Conservation (phyloP, 37 sponge, comb jelly and placozoan species). For the Tethya wilhelma region DNA sequence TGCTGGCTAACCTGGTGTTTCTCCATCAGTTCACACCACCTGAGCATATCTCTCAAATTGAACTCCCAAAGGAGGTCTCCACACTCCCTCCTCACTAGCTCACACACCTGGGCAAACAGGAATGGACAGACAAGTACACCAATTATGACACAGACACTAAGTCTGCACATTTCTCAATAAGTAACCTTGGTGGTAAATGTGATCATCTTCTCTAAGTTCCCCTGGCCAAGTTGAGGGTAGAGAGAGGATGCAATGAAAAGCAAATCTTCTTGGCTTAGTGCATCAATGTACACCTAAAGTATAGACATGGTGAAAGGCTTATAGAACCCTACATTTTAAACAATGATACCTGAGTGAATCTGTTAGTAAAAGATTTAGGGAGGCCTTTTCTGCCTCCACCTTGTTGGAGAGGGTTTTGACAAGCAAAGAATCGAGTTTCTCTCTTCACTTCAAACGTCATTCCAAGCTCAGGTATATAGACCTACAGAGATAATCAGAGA, state of each 20-base stretch:
- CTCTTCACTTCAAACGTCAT: conserved; percentile 74
- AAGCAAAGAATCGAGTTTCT: conserved; percentile 91
- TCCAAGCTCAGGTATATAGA: conserved; percentile 91
- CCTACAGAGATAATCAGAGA: conserved; percentile 22
- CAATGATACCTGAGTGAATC: conserved; percentile 84
- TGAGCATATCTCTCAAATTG: conserved; percentile 90
- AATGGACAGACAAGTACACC: too few relatives aligned
- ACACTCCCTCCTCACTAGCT: too few relatives aligned
- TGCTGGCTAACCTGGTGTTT: conserved; percentile 43
- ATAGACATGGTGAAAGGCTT: background rate
- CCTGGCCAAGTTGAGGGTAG: conserved; percentile 50
- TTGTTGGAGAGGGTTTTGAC: conserved; percentile 94
- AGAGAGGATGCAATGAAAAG: conserved; percentile 64
- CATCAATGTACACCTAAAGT: conserved; percentile 84
- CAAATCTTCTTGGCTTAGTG: conserved; percentile 70
- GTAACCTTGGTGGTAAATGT: conserved; percentile 77
- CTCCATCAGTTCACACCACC: conserved; percentile 94
- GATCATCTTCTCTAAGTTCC: conserved; percentile 71
- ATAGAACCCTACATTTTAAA: background rate
- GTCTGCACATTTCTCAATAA: too few relatives aligned
- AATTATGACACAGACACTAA: too few relatives aligned
- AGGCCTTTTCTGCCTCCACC: conserved; percentile 97
- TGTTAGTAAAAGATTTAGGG: conserved; percentile 94
- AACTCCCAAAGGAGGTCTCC: conserved; percentile 92
- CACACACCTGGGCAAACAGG: too few relatives aligned